phyloP scores from a whole-genome alignment of 2,888 invertebrate genomes.

The Drosophila prostipennis region DNA sequence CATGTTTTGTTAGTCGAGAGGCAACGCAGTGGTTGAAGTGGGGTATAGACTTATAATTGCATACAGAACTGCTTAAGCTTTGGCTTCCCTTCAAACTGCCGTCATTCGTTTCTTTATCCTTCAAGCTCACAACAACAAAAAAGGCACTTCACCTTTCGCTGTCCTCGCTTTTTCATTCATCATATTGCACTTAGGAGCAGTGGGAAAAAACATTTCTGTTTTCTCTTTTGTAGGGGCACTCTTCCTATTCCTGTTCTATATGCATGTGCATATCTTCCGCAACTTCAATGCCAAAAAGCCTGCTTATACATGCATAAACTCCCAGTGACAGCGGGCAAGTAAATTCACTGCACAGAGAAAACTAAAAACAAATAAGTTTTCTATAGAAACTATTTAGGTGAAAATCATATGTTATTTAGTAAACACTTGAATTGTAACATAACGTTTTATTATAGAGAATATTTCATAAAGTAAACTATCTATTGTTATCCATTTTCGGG shows the following conservation, averaged over 20 bases:
- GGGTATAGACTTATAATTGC: slow-evolving; percentile 24
- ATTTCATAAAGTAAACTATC: not conserved
- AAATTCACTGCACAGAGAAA: not conserved
- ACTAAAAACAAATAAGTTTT: not conserved
- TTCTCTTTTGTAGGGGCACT: slow-evolving; percentile 5
- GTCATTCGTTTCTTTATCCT: slow-evolving; percentile 8
- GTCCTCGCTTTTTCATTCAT: slow-evolving; percentile 22
- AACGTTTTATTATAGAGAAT: not conserved
- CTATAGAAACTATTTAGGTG: too few species aligned
- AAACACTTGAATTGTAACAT: too few species aligned
- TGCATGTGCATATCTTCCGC: not conserved
- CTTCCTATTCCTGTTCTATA: slow-evolving; percentile 1
- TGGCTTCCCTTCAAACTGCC: slow-evolving; percentile 11
- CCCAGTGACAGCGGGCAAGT: not conserved
- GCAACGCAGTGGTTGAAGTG: slow-evolving; percentile 1
- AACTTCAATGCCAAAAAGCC: slow-evolving; percentile 46
- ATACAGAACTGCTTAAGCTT: slow-evolving; percentile 10
- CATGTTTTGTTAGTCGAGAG: slow-evolving; percentile 22
- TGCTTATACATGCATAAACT: slow-evolving; percentile 45
- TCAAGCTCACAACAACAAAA: not conserved
- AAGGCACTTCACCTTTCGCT: slow-evolving; percentile 10
- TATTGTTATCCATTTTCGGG: too few species aligned
- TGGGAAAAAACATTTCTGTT: not conserved
- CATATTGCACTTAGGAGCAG: slow-evolving; percentile 22
- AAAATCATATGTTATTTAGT: too few species aligned